Base-by-base conservation (phyloP, 2,113 vertebrate species). In the Rhegmatorhina hoffmannsi region DNA sequence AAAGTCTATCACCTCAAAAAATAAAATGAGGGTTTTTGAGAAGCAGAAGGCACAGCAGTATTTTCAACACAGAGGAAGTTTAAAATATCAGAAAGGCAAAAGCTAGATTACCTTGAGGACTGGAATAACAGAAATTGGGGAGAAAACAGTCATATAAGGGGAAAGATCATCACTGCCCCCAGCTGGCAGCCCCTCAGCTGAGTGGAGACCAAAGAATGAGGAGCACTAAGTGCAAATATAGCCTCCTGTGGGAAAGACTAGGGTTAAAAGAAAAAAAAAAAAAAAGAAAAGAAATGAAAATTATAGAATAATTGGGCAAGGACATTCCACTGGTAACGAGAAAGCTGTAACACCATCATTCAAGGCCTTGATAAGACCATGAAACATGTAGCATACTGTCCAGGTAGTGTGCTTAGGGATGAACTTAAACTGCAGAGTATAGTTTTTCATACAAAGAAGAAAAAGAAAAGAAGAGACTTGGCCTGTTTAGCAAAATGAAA, bases 401-500 rank as follows among this genome's bases (percentile, higher is more conserved):
- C n/a, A 50, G 21, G 4, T 77, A 73, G 73, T 11, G 9, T 66
- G 28, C 34, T 70, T 29, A 73, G 56, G 19, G 43, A 74, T 28
- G n/a, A 94, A 86, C 15, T 58, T 17, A 84, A 77, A 81, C 50
- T 40, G 12, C 21, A 58, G 43, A 80, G 17, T 47, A 86, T 13
- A 59, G 8, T 1, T 74, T 89, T 84, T 66, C 87, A 52, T 24
- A 55, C 46, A 91, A 76, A 47, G 28, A 16, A 2, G 1, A 5
- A 18, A 6, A 17, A 12, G 11, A 21, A 23, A 10, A 28, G 1
- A 49, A 33, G 1, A 73, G 0, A 89, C 58, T 44, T 78, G 63
- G 12, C 25, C 77, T 77, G 28, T 84, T 91, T 74, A 84, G 55
- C 68, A 77, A 92, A 94, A 86, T 46, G n/a, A 89, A 89, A 91